phyloP scores from a whole-genome alignment of 2,888 invertebrate genomes.

The Hirtodrosophila cameraria region DNA sequence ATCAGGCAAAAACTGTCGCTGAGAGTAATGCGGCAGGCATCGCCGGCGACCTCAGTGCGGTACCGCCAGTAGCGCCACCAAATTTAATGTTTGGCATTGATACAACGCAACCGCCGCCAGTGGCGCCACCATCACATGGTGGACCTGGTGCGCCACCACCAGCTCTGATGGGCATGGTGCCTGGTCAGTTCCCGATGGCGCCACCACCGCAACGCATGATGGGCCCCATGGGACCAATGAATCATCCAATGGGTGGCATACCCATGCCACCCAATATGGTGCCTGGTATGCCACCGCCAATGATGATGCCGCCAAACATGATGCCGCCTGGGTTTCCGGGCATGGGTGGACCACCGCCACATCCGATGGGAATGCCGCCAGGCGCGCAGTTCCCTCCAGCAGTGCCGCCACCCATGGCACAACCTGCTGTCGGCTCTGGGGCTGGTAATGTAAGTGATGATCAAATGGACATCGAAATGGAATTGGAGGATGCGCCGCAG shows the following conservation, averaged over 20 bases:
- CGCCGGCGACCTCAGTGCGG: constrained; percentile 12
- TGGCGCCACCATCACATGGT: constrained; percentile 85
- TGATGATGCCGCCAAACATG: constrained; percentile 83
- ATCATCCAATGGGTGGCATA: constrained; percentile 78
- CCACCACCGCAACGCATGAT: constrained; percentile 68
- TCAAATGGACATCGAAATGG: constrained; percentile 92
- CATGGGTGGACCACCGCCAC: constrained; percentile 63
- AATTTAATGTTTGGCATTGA: constrained; percentile 84
- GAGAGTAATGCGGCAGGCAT: constrained; percentile 61
- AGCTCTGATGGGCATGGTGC: constrained; percentile 81
- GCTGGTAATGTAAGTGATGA: constrained; percentile 86
- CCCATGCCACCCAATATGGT: constrained; percentile 83
- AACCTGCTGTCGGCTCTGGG: constrained; percentile 53
- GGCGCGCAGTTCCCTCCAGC: constrained; percentile 80
- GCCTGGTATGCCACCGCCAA: constrained; percentile 84
- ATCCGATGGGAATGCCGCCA: constrained; percentile 80
- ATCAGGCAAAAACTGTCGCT: constrained; percentile 80
- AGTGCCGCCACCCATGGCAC: constrained; percentile 63
- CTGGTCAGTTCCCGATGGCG: constrained; percentile 69
- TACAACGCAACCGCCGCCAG: constrained; percentile 88
- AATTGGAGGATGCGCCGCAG: constrained; percentile 85
- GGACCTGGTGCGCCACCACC: constrained; percentile 83
- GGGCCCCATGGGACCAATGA: constrained; percentile 73
- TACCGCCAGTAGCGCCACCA: constrained; percentile 54
- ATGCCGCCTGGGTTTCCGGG: constrained; percentile 83